Evolutionary conservation across 2,888 invertebrate species (phyloP).

Genomic region (Byasa hedistus): DNA sequence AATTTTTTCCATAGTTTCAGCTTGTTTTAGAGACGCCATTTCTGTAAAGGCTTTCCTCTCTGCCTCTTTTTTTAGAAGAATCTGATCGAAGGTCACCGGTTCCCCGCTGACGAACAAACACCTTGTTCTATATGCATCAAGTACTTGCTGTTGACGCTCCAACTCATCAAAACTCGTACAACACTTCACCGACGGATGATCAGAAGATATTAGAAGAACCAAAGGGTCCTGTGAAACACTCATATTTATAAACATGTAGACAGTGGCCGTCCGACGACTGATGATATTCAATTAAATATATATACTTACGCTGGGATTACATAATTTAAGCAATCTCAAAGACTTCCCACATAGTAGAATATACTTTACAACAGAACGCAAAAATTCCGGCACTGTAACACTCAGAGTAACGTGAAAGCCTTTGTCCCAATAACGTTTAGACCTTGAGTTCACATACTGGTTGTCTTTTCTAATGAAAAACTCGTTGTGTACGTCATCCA

Average conservation of each 20-base stretch:
- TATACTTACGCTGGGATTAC: constrained; percentile 83
- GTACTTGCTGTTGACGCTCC: constrained; percentile 68
- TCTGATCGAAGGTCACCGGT: constrained; percentile 71
- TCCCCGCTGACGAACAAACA: constrained; percentile 76
- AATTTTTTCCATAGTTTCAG: constrained; percentile 74
- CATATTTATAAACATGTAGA: not conserved
- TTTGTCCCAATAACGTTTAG: constrained; percentile 84
- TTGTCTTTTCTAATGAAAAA: constrained; percentile 88
- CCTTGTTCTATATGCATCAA: constrained; percentile 74
- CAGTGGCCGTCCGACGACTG: not conserved
- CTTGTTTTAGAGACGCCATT: constrained; percentile 74
- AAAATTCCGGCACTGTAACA: constrained; percentile 84
- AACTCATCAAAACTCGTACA: constrained; percentile 75
- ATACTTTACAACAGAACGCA: constrained; percentile 81
- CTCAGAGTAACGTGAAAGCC: constrained; percentile 77
- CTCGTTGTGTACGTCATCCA: constrained; percentile 90
- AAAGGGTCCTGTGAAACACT: constrained; percentile 68
- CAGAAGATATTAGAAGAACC: constrained; percentile 72
- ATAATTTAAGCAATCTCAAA: constrained; percentile 84
- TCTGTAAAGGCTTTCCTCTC: constrained; percentile 73
- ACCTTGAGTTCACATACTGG: constrained; percentile 82
- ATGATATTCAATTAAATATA: not conserved
- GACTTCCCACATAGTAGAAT: constrained; percentile 88
- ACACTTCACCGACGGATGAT: constrained; percentile 77
- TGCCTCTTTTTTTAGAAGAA: constrained; percentile 69